These are phyloP conservation scores for Cololabis saira DNA, from an alignment of 2,113 vertebrate species.

Conservation along the genomic window DNA sequence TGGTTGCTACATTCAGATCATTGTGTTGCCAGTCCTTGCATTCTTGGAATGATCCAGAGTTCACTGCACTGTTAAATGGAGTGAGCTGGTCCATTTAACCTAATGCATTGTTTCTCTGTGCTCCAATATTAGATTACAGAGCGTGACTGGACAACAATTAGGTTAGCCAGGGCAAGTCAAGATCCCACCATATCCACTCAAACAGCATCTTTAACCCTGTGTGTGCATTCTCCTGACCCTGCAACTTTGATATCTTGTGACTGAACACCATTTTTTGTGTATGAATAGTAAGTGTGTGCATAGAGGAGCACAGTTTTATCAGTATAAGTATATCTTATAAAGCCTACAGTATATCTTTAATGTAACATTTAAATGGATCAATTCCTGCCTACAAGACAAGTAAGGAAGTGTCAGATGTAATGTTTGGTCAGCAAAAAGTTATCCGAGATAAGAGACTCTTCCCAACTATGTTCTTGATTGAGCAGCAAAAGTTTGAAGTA, in stretches of 20 bases:
- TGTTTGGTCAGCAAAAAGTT: too few species aligned
- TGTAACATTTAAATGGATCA: too few species aligned
- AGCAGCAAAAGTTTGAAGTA: too few species aligned
- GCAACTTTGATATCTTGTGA: conserved; percentile 40
- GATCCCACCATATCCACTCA: conserved; percentile 17
- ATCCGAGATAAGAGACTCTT: too few species aligned
- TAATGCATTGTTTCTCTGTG: conserved; percentile 59
- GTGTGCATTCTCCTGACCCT: conserved; percentile 26
- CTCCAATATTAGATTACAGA: conserved; percentile 67
- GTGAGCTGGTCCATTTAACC: conserved; percentile 23
- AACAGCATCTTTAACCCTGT: conserved; percentile 5
- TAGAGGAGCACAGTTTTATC: not conserved
- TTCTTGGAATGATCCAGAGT: conserved; percentile 49
- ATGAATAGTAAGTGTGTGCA: conserved; percentile 32
- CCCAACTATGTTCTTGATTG: too few species aligned
- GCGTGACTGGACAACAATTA: conserved; percentile 64
- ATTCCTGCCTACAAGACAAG: too few species aligned
- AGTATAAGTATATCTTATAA: too few species aligned
- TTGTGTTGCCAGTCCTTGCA: conserved; percentile 39
- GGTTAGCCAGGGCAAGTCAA: conserved; percentile 53
- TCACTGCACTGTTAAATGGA: conserved; percentile 39
- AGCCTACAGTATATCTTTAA: too few species aligned
- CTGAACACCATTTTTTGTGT: conserved; percentile 18
- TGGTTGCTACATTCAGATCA: conserved; percentile 25
- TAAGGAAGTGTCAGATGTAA: too few species aligned